Conservation (phyloP, 1,140 invertebrate genomes). For the Bombus waltoni region DNA sequence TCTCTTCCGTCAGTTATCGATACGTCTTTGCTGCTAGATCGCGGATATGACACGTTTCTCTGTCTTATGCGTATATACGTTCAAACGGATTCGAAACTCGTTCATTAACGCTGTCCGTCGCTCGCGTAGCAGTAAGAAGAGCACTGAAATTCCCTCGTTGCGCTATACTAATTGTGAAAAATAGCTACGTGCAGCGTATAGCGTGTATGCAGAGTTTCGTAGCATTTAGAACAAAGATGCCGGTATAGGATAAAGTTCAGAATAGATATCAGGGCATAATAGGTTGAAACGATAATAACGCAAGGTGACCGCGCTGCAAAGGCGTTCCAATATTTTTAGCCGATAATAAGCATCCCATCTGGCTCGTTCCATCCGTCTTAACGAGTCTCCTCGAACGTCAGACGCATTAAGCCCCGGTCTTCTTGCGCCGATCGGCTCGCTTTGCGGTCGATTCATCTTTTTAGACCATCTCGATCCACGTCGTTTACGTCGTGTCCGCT, state of each 20-base stretch:
- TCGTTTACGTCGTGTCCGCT: conserved; percentile 18
- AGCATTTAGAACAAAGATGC: background rate
- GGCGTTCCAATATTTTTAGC: conserved; percentile 33
- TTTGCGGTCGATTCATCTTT: conserved; percentile 37
- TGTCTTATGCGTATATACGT: no score
- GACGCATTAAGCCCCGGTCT: conserved; percentile 10
- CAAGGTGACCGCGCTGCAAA: background rate
- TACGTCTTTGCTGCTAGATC: no score
- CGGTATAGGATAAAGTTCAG: background rate
- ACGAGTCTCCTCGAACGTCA: conserved; percentile 26
- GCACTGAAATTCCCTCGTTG: no score
- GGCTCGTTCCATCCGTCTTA: conserved; percentile 20
- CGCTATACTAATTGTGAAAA: no score
- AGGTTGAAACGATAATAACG: background rate
- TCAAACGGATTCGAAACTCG: no score
- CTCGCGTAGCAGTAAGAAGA: no score
- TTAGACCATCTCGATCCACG: conserved; percentile 29
- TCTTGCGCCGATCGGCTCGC: background rate
- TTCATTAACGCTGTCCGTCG: no score
- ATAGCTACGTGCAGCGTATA: no score
- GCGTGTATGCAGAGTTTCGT: no score
- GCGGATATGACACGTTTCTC: no score
- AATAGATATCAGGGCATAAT: background rate
- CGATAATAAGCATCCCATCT: conserved; percentile 45
- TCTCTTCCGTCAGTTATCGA: background rate